Evolutionary conservation across 2,888 invertebrate species (phyloP), one percentile per base, ranked within the genome.

Genomic region (Pristionchus entomophagus): DNA sequence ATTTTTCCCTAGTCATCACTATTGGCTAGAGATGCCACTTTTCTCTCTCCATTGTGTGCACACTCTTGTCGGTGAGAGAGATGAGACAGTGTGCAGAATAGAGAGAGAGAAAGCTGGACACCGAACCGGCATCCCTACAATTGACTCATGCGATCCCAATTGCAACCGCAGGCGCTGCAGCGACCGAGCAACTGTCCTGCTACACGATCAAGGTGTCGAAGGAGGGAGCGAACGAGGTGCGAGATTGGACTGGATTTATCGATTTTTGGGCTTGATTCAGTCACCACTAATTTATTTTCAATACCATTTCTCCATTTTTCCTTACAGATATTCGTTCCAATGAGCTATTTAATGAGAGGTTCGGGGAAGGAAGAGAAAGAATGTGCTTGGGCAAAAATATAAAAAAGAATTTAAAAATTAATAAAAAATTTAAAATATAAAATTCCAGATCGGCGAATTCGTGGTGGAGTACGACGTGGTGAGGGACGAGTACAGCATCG

Each of bases 401-500:
- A n/a, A n/a, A n/a, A n/a, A n/a, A n/a, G n/a, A n/a, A n/a, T n/a
- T n/a, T n/a, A n/a, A n/a, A n/a, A n/a, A n/a, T n/a, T n/a, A n/a
- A n/a, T n/a, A n/a, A n/a, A n/a, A n/a, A n/a, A n/a, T n/a, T n/a
- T 59, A 26, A 59, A 59, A 59, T 59, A 59, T 59, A 6, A 26
- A 2, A 38, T 82, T 59, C 17, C 82, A 84, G 83, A 49, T 49
- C 32, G 49, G 65, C 29, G 65, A 65, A n/a, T 84, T 84, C 49
- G 38, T 65, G 3, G 65, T 84, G 32, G 65, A 45, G 35, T 84
- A 84, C 38, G 65, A 84, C 41, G 83, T 49, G 19, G 65, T 84
- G 29, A 51, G n/a, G 26, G 83, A 84, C 49, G 83, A 49, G 65
- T 84, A 84, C 65, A 45, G 35, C n/a, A 84, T 84, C n/a, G 83